These are phyloP conservation scores for Brenthis ino DNA, from an alignment of 2,888 invertebrate genomes.

Conservation along the genomic window DNA sequence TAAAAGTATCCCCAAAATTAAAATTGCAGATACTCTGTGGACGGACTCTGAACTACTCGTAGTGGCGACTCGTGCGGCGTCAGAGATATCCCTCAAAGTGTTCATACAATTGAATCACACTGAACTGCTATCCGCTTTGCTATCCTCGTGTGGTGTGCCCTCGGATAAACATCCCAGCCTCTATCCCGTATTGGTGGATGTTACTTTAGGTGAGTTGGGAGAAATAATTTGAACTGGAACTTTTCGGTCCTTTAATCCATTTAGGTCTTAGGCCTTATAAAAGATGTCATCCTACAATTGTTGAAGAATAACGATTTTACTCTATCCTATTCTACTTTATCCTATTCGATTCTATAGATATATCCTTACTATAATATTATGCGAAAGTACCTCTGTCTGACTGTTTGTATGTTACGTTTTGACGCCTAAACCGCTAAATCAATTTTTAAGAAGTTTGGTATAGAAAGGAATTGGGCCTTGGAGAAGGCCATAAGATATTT, in stretches of 20 bases:
- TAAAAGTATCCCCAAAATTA: neutral
- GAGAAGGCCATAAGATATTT: no score
- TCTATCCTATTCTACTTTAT: no score
- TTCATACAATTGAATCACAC: slow-evolving; percentile 87
- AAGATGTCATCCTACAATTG: neutral
- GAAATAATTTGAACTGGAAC: no score
- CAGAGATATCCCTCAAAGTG: slow-evolving; percentile 79
- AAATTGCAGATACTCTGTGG: slow-evolving; percentile 84
- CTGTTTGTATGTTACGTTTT: no score
- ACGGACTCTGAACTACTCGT: slow-evolving; percentile 93
- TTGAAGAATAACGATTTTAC: no score
- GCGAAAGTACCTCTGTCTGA: no score
- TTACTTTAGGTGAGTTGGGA: slow-evolving; percentile 59
- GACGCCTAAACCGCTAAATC: no score
- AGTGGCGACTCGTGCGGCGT: slow-evolving; percentile 84
- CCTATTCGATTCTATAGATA: no score
- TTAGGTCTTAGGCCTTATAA: neutral
- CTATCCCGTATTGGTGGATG: slow-evolving; percentile 66
- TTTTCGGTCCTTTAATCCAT: neutral
- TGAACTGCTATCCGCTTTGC: slow-evolving; percentile 87
- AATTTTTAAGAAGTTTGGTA: no score
- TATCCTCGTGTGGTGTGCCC: slow-evolving; percentile 91
- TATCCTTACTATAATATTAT: no score
- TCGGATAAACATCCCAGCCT: slow-evolving; percentile 79
- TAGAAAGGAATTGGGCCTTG: no score